Conservation (phyloP, 2,888 invertebrate species). For the Meta bourneti region DNA sequence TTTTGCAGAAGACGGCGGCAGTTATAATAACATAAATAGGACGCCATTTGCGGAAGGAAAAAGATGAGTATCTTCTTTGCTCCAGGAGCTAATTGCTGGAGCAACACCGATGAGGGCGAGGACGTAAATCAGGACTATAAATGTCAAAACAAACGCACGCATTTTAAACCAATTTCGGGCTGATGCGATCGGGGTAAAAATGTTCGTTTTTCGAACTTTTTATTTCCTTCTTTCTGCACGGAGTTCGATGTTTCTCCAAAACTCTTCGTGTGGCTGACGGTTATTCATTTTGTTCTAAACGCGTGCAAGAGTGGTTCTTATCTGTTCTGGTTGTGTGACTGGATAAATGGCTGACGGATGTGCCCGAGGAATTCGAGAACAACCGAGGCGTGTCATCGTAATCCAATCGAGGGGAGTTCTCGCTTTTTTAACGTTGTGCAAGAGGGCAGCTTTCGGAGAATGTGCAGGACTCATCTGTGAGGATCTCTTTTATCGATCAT, state of each 20-base stretch:
- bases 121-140: conserved; percentile 6
- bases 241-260: background rate
- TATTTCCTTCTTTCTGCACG: background rate
- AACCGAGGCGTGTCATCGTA: background rate
- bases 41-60: conserved; percentile 4
- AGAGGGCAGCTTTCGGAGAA: too few relatives aligned
- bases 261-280: background rate
- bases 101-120: background rate
- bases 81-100: background rate
- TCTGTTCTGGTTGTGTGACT: too few relatives aligned
- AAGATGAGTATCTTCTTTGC: background rate
- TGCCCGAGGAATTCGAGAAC: background rate
- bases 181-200: background rate
- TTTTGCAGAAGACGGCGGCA: background rate
- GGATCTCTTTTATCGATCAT: too few relatives aligned
- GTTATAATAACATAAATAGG: background rate
- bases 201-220: background rate
- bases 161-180: background rate
- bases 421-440: background rate
- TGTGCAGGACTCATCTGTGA: too few relatives aligned
- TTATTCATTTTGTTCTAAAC: too few relatives aligned
- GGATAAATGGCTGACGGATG: too few relatives aligned
- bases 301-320: too few relatives aligned
- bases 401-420: background rate
- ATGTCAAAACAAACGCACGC: background rate